Base-by-base conservation (phyloP, 2,797 vertebrate genomes). In the Lagodon rhomboides region DNA sequence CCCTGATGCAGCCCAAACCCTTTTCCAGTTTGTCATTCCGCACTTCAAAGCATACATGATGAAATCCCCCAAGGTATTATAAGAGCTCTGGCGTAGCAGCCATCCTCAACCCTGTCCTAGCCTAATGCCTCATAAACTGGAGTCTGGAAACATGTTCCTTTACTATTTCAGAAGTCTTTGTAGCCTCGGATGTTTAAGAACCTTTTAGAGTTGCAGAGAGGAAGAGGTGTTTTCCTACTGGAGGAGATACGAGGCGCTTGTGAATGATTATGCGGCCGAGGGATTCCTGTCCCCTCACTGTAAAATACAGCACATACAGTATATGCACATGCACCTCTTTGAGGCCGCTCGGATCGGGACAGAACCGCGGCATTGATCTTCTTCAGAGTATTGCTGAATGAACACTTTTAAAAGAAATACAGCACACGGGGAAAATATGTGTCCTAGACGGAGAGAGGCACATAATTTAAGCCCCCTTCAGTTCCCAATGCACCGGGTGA, bases 41-140 rank as follows among this genome's bases (percentile, higher is more conserved):
- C 85, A 95, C 94, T 95, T 95, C 94, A 96, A 95, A 95, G 94
- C 88, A 87, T 90, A 91, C 90, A 87, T 92, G 93, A 94, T 89
- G 91, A 94, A 94, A 94, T 94, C 93, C 93, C 89, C 89, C 73
- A 64, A 88, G 92, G 93, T 94, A 93, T 94, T 92, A 94, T 85
- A 92, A 91, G 87, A 87, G 89, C 91, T 88, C 84, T 89, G 86
- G 85, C 88, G 88, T 79, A 85, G 85, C 85, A 92, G 82, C 85
- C 77, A 77, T 88, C 85, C 83, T 89, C 91, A 85, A 77, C 91
- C 84, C 86, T 82, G 78, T 89, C 81, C 90, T 88, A 68, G 72
- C 85, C 91, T 93, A 93, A 94, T 92, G 88, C 91, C 85, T 91
- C 86, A 86, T 90, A 92, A 93, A 91, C 81, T 38, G 82, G 73